Evolutionary conservation across 2,113 vertebrate genomes (phyloP).

Genomic region (Myotis lucifugus): DNA sequence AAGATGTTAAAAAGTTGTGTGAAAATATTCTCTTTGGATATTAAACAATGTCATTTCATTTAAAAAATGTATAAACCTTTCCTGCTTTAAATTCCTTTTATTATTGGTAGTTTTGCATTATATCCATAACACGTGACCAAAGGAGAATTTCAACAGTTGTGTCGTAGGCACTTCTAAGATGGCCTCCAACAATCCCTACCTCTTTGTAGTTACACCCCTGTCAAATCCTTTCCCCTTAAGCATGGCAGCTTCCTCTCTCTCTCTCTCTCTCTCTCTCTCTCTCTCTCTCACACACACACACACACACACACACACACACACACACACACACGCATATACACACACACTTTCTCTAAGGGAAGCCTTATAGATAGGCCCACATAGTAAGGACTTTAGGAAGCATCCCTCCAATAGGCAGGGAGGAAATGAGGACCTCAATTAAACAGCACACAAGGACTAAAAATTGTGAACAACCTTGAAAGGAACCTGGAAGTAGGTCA

Average conservation of each 20-base stretch:
- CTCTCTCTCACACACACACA: background rate
- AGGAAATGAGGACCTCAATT: background rate
- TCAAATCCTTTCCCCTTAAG: background rate
- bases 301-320: background rate
- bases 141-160: background rate
- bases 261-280: background rate
- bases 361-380: background rate
- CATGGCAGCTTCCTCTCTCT: background rate
- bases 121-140: background rate
- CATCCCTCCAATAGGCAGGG: background rate
- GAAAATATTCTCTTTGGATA: background rate
- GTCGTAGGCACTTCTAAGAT: background rate
- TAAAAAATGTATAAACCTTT: background rate
- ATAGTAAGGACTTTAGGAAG: background rate
- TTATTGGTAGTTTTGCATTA: background rate
- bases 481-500: background rate
- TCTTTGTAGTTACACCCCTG: background rate
- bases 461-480: background rate
- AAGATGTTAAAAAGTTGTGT: background rate
- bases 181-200: background rate
- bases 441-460: background rate
- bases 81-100: background rate
- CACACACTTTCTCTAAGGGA: background rate
- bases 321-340: background rate
- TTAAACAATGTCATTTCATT: background rate